A percentile compares a stretch with the other conserved stretches of the same genome.
phyloP scores from a whole-genome alignment of 2,797 vertebrate genomes.

The Pseudochirops corinnae region DNA sequence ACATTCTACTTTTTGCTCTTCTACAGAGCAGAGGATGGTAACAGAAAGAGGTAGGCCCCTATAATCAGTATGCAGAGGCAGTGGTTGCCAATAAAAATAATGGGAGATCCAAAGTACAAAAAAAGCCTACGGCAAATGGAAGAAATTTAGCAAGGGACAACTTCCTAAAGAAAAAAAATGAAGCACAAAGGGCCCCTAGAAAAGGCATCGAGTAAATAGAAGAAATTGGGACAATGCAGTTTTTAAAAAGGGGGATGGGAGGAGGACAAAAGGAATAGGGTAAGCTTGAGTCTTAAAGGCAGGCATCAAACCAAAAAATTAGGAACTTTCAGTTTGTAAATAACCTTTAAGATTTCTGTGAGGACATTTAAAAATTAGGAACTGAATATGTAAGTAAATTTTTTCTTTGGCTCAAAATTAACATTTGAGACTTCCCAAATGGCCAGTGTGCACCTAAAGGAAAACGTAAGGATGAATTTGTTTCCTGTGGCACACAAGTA shows the following conservation, averaged over 20 bases:
- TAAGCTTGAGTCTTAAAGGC: constrained; percentile 42
- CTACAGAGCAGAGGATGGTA: constrained; percentile 7
- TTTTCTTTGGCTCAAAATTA: constrained; percentile 24
- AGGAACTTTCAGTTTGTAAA: neutral
- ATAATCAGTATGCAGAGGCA: constrained; percentile 59
- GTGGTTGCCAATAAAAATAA: constrained; percentile 60
- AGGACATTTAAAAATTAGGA: constrained; percentile 22
- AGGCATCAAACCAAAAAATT: constrained; percentile 36
- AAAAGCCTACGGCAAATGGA: constrained; percentile 67
- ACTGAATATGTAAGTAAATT: neutral
- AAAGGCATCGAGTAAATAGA: constrained; percentile 63
- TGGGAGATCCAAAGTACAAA: constrained; percentile 49
- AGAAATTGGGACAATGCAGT: constrained; percentile 59
- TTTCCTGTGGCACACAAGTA: neutral
- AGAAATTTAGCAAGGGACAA: constrained; percentile 61
- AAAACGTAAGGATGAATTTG: neutral
- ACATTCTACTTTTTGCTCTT: neutral
- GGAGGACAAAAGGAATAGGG: neutral
- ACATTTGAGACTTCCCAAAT: neutral
- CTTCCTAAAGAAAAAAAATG: constrained; percentile 32
- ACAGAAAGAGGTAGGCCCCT: neutral
- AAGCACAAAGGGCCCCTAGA: constrained; percentile 61
- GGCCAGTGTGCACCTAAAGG: neutral
- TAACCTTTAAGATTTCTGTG: constrained; percentile 46
- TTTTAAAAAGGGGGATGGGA: neutral